Evolutionary conservation across 2,113 vertebrate species (phyloP).

Genomic region (Aegypius monachus): DNA sequence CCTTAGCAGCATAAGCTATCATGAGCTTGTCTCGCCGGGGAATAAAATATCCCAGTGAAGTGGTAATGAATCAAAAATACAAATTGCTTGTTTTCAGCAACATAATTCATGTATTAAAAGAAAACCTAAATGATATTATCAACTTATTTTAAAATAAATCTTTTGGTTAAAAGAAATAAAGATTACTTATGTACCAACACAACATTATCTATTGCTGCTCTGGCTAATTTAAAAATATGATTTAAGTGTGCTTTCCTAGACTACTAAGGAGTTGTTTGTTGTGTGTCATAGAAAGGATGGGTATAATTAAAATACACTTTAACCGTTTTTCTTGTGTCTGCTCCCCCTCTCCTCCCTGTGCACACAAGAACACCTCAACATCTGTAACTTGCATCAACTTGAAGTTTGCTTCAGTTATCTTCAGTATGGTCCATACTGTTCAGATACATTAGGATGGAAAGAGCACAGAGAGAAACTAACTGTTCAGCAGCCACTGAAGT

Average conservation of each 20-base stretch:
- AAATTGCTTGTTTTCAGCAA: background rate
- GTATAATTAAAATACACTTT: background rate
- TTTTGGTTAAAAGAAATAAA: background rate
- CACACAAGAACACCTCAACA: background rate
- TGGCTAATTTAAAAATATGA: background rate
- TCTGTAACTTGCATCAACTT: background rate
- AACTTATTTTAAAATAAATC: background rate
- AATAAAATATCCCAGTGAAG: background rate
- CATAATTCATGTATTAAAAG: background rate
- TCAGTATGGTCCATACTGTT: background rate
- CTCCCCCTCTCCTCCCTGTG: accelerated
- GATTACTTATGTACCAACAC: background rate
- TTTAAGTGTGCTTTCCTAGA: background rate
- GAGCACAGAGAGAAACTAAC: accelerated
- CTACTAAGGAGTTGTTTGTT: background rate
- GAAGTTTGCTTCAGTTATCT: background rate
- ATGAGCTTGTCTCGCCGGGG: background rate
- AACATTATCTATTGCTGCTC: background rate
- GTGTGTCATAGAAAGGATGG: background rate
- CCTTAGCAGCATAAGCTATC: background rate
- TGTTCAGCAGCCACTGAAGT: background rate
- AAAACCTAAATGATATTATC: background rate
- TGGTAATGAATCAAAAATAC: background rate
- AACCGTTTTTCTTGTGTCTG: background rate
- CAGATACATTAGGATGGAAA: background rate